These are phyloP conservation scores for Hecatera dysodea DNA, from an alignment of 2,888 invertebrate genomes.

Conservation along the genomic window DNA sequence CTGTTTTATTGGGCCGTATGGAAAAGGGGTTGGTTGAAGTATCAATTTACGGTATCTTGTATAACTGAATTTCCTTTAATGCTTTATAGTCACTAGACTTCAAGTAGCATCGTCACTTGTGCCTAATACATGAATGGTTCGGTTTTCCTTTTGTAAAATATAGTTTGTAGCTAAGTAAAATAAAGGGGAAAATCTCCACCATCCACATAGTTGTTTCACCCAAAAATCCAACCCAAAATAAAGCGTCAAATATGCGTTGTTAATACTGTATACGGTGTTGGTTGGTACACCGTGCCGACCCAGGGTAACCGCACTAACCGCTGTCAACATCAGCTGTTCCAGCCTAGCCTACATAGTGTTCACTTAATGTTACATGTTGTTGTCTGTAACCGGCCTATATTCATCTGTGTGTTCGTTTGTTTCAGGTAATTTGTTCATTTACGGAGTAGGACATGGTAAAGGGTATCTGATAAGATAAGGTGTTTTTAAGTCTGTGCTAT, in stretches of 20 bases:
- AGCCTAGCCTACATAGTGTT: constrained; percentile 67
- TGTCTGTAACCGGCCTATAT: constrained; percentile 44
- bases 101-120: neutral
- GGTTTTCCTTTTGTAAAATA: neutral
- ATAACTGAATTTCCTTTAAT: neutral
- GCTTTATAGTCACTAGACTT: neutral
- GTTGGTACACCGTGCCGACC: constrained; percentile 62
- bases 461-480: constrained; percentile 29
- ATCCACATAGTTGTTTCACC: constrained; percentile 25
- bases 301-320: constrained; percentile 79
- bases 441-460: constrained; percentile 51
- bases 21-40: constrained; percentile 18
- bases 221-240: constrained; percentile 34
- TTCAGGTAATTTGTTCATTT: constrained; percentile 63
- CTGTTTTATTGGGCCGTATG: constrained; percentile 35
- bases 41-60: constrained; percentile 32
- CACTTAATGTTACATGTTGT: constrained; percentile 59
- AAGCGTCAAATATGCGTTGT: constrained; percentile 56
- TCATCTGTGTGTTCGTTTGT: constrained; percentile 55
- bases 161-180: neutral
- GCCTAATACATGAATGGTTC: neutral
- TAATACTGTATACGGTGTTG: constrained; percentile 66
- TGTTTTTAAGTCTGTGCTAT: neutral
- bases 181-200: neutral
- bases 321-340: constrained; percentile 84